These are phyloP conservation scores for Champsocephalus gunnari DNA, from an alignment of 2,797 vertebrate genomes.

Conservation along the genomic window DNA sequence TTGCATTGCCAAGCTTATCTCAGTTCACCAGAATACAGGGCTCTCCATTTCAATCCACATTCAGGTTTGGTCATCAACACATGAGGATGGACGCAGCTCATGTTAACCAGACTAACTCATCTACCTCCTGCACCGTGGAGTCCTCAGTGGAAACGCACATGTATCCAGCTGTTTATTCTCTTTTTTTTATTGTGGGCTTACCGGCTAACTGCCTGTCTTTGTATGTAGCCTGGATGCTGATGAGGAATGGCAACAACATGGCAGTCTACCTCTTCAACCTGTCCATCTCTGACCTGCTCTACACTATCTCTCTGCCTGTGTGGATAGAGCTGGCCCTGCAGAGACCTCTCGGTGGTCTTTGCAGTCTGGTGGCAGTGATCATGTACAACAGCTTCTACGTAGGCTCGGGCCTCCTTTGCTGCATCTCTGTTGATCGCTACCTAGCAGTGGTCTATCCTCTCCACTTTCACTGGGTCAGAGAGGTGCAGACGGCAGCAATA, in stretches of 20 bases:
- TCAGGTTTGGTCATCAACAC: not conserved
- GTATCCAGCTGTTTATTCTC: slow-evolving; percentile 54
- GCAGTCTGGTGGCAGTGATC: slow-evolving; percentile 49
- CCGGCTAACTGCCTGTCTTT: slow-evolving; percentile 74
- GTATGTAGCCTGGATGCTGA: slow-evolving; percentile 65
- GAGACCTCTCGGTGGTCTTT: slow-evolving; percentile 25
- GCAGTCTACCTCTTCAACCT: slow-evolving; percentile 70
- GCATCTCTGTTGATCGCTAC: slow-evolving; percentile 72
- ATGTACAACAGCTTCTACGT: slow-evolving; percentile 78
- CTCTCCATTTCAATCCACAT: not conserved
- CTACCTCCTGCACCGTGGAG: slow-evolving; percentile 4
- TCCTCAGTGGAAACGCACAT: slow-evolving; percentile 23
- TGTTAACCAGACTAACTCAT: slow-evolving; percentile 5
- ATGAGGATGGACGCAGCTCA: slow-evolving; percentile 40
- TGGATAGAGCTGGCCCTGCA: slow-evolving; percentile 63
- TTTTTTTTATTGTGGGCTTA: slow-evolving; percentile 69
- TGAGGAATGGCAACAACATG: slow-evolving; percentile 57
- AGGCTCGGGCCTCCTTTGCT: slow-evolving; percentile 74
- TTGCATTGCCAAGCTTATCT: slow-evolving; percentile 25
- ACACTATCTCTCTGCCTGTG: slow-evolving; percentile 67
- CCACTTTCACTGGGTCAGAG: slow-evolving; percentile 51
- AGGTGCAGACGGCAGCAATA: slow-evolving; percentile 43
- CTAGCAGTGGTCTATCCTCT: slow-evolving; percentile 70
- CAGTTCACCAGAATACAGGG: not conserved
- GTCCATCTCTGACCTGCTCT: slow-evolving; percentile 73